Base-by-base conservation (phyloP, 2,113 vertebrate species). In the Scomber scombrus region DNA sequence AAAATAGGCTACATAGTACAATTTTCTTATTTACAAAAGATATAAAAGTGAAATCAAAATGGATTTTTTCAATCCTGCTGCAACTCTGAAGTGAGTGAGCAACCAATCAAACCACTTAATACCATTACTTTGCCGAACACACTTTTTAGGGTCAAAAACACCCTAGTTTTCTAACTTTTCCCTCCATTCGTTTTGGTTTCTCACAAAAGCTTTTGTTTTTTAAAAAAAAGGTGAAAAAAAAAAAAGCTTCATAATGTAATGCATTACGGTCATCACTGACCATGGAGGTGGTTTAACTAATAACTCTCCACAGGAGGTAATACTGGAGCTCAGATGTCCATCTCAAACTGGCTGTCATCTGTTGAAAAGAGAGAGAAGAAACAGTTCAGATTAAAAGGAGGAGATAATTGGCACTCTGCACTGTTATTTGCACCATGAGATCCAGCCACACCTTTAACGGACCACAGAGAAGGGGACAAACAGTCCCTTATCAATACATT, bases 311-410 rank as follows among this genome's bases (percentile, higher is more conserved):
- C 86, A 91, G 92, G 94, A 95, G 90, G 91, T 80, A 85, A 80
- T 85, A 85, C 71, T 80, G 89, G n/a, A 51, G 84, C 75, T 95
- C 89, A 95, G 84, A 95, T 95, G 87, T 95, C 94, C 94, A 95
- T 95, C 85, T 94, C 94, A 84, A 95, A 95, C 89, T 95, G 94
- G 92, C 74, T 92, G 87, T 95, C 94, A 71, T 95, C 93, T 93
- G 90, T 85, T 73, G 78, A 21, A 73, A 45, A 31, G 14, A 31
- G 15, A 75, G 43, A 76, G 40, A 67, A 50, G 3, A 71, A 65
- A 52, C 3, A 8, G 23, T 23, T 71, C 4, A 75, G 26, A 58
- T 31, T 49, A 70, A 57, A 47, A 47, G 43, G 2, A 3, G 3
- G 10, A 52, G 11, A 60, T 18, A 26, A 61, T n/a, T 57, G 19